Base-by-base conservation (phyloP, 2,888 invertebrate species). In the Exephanes ischioxanthus region DNA sequence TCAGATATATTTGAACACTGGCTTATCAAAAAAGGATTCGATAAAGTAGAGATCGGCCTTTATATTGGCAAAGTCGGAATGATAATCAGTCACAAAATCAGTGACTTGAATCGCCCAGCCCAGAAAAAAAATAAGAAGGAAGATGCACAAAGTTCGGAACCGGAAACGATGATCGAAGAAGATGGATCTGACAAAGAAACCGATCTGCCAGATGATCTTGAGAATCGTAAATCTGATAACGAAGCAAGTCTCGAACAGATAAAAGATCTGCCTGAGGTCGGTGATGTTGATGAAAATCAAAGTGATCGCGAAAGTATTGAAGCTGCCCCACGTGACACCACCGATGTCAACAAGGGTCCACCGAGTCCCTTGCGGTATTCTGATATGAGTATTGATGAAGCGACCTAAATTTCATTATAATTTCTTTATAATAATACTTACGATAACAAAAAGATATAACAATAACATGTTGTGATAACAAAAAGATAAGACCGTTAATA, bases 71-170 rank as follows among this genome's bases (percentile, higher is more conserved):
- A 61, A 61, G 61, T 61, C 30, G 61, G 61, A 14, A 61, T 9
- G 3, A 61, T 61, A 30, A 61, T 61, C 26, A 30, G 61, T 16
- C 61, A 61, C 33, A 61, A 61, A 30, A 61, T 61, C 16, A 61
- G 33, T 26, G 61, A 30, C 33, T 61, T 61, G 33, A 61, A 61
- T 61, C 61, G 61, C 26, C 26, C 61, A 16, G 61, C 61, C 16
- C 61, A 30, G 3, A 61, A 61, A 14, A 61, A 61, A 61, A 61
- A 16, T 26, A 61, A 61, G 30, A 61, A 14, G n/a, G 26, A n/a
- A n/a, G 51, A 53, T 14, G n/a, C 9, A 53, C 16, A 53, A 53
- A 53, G 9, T 37, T 37, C 37, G 37, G 37, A 37, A 37, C 37
- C 37, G 7, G 37, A 37, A 37, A 37, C 37, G 37, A 37, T 6